Base-by-base conservation (phyloP, 2,888 invertebrate species). In the Augiades crinisus region DNA sequence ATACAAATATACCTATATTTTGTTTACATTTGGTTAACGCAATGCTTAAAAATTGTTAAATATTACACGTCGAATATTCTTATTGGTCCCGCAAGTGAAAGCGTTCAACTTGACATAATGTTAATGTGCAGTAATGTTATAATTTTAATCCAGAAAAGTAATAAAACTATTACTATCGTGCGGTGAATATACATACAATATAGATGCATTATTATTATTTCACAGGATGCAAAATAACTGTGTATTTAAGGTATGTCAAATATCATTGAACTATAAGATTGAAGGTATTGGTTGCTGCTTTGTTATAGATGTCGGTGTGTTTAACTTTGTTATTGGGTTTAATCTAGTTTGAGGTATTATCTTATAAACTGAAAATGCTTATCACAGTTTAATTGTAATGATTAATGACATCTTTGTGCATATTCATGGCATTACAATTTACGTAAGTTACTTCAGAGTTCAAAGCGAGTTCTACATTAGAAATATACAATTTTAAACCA, bases 321-420 rank as follows among this genome's bases (percentile, higher is more conserved):
- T n/a, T n/a, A n/a, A 41, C 27, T 24, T 30, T 7, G 14, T 27
- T 30, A 27, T 40, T 40, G 27, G 10, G 12, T 41, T 30, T 16
- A 27, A 24, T 40, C 24, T n/a, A 40, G 22, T 8, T 40, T 40
- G 14, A 40, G 40, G 24, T 38, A 22, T 5, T 34, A 34, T 38
- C 22, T 22, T 38, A 40, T 2, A 24, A 24, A 40, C 27, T 40
- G 27, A 55, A 58, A 57, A 38, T 40, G 31, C 41, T 56, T 62
- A 62, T 62, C 62, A 62, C 61, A 62, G 60, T 58, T 62, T 44
- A 55, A 49, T 60, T 57, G 27, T 27, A 27, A 27, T 27, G 44
- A 55, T 41, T 12, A 40, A 41, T 41, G 30, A 41, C 17, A 41
- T 41, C 17, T 41, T 41, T 30, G 41, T 41, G 41, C 41, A n/a